phyloP scores from a whole-genome alignment of 2,113 vertebrate genomes.

The Odontesthes bonariensis region DNA sequence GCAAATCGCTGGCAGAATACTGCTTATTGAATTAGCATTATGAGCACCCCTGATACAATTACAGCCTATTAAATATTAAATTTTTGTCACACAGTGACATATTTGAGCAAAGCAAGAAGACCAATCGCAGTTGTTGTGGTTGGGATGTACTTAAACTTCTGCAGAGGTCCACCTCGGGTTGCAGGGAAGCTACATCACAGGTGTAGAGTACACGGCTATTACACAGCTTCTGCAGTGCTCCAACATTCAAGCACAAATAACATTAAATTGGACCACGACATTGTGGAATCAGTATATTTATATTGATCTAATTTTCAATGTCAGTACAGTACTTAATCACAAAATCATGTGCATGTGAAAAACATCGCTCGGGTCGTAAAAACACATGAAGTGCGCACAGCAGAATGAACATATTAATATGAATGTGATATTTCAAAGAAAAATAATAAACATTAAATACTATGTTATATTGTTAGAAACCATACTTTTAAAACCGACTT shows the following conservation, averaged over 20 bases:
- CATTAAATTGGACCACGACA: neutral
- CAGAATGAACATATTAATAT: neutral
- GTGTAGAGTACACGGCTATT: no score
- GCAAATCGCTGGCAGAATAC: neutral
- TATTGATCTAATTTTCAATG: neutral
- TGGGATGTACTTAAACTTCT: neutral
- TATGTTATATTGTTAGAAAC: no score
- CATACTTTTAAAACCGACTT: no score
- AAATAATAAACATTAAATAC: no score
- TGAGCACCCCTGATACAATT: neutral
- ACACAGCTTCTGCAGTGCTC: no score
- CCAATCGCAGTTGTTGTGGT: neutral
- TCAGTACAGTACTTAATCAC: neutral
- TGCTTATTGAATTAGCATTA: neutral
- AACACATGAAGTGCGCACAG: neutral
- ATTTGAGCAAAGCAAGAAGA: neutral
- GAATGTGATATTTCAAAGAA: no score
- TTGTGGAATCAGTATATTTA: neutral
- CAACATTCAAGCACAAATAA: no score
- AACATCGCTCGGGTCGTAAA: neutral
- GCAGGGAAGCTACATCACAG: neutral
- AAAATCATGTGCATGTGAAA: neutral
- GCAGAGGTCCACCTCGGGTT: neutral
- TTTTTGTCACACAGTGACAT: constrained; percentile 1
- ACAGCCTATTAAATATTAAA: neutral